Evolutionary conservation across 2,797 vertebrate species (phyloP), one percentile per base, ranked within the genome.

Genomic region (Sebastes matsubarae): DNA sequence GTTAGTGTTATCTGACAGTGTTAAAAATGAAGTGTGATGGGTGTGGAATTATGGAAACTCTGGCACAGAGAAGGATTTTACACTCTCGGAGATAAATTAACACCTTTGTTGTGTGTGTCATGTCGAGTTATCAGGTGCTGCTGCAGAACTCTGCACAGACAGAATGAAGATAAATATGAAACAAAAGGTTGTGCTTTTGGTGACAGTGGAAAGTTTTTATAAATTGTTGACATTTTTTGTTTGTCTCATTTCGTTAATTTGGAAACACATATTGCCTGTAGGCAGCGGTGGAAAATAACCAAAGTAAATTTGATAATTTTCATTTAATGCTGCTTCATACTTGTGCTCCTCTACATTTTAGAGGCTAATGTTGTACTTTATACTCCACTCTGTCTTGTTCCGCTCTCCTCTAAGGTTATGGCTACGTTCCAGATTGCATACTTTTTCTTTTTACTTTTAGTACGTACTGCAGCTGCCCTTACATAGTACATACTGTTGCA

Each of bases 11-110:
- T 38, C 32, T 70, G 32, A 81, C 80, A 68, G 57, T 59, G 64
- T 75, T 70, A 54, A 59, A 13, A 84, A 71, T 76, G 65, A 81
- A 59, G 24, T 32, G 61, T 61, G 72, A 67, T 80, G n/a, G 50
- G 30, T 77, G 52, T 72, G 74, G 63, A 77, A 80, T 67, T 50
- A 69, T 34, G 16, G 24, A 76, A 67, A 52, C 24, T 61, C 42
- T 46, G 42, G 30, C 70, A 75, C 6, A 50, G 54, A 59, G 77
- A 29, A n/a, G 66, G 77, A 58, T 81, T 77, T 75, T 55, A 65
- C 67, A 84, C 61, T 69, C 13, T 38, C 12, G 25, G 50, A 79
- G 57, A 77, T 72, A 54, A 82, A 85, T 71, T 24, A 74, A 22
- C 52, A 71, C 57, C 54, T 81, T 71, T 68, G 24, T 54, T 32